A percentile compares a stretch with the other conserved stretches of the same genome.
Conservation (phyloP, 2,888 invertebrate species). For the Philaethria dido region DNA sequence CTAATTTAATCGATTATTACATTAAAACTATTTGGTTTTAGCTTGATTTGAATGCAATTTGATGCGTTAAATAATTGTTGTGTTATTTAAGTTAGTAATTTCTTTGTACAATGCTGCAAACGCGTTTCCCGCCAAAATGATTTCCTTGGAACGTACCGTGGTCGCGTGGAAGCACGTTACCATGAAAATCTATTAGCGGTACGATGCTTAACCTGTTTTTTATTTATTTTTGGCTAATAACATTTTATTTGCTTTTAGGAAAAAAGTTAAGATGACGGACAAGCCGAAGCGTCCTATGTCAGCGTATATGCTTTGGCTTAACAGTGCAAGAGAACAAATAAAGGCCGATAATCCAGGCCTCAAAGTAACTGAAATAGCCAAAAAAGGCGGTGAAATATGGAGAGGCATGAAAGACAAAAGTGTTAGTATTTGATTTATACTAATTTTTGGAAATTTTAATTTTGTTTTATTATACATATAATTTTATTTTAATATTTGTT, state of each 20-base stretch:
- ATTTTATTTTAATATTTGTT: slow-evolving; percentile 33
- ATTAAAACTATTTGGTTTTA: slow-evolving; percentile 47
- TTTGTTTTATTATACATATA: slow-evolving; percentile 9
- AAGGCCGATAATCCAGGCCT: slow-evolving; percentile 96
- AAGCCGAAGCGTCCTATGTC: slow-evolving; percentile 97
- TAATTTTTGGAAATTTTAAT: slow-evolving; percentile 31
- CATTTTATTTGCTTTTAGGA: slow-evolving; percentile 63
- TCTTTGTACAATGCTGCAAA: slow-evolving; percentile 49
- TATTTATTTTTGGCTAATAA: slow-evolving; percentile 48
- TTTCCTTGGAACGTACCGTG: slow-evolving; percentile 65
- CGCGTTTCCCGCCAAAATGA: slow-evolving; percentile 83
- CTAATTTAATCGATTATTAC: slow-evolving; percentile 58
- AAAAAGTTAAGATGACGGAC: slow-evolving; percentile 89
- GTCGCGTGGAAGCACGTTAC: slow-evolving; percentile 58
- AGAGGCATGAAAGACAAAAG: slow-evolving; percentile 93
- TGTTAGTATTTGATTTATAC: slow-evolving; percentile 77
- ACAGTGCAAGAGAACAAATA: slow-evolving; percentile 93
- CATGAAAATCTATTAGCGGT: slow-evolving; percentile 44
- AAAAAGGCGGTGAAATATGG: slow-evolving; percentile 98
- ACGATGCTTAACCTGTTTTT: slow-evolving; percentile 56
- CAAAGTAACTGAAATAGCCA: slow-evolving; percentile 95
- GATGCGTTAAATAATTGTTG: slow-evolving; percentile 41
- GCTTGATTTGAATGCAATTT: slow-evolving; percentile 45
- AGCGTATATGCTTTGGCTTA: slow-evolving; percentile 98
- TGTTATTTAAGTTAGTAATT: slow-evolving; percentile 40